These are phyloP conservation scores for Pterocles orientalis DNA, from an alignment of 2,113 vertebrate species.

Conservation along the genomic window DNA sequence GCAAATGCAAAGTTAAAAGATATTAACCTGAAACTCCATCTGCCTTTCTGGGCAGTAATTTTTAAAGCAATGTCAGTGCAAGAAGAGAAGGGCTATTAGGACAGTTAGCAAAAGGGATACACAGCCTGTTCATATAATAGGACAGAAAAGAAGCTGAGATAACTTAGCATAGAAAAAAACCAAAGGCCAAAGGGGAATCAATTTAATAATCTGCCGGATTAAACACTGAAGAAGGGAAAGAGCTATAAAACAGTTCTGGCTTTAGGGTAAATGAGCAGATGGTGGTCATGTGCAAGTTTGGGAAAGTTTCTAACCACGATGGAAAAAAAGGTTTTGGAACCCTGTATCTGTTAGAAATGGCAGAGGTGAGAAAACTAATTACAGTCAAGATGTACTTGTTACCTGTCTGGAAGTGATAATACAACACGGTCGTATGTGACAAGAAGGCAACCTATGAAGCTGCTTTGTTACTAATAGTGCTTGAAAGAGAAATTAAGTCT, in stretches of 20 bases:
- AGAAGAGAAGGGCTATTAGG: neutral
- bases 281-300: neutral
- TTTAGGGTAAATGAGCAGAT: neutral
- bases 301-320: neutral
- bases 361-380: neutral
- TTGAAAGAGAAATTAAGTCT: neutral
- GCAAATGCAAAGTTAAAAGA: neutral
- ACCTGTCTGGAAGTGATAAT: neutral
- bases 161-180: neutral
- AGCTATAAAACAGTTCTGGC: neutral
- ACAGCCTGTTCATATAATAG: neutral
- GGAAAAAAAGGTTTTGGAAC: neutral
- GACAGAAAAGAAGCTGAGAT: neutral
- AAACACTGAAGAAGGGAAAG: neutral
- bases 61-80: neutral
- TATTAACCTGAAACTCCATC: neutral
- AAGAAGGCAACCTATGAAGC: neutral
- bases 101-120: neutral
- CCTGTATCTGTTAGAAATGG: neutral
- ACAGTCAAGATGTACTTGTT: neutral
- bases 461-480: neutral
- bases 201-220: neutral
- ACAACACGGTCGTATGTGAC: neutral
- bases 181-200: neutral
- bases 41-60: neutral